A percentile compares a stretch with the other conserved stretches of the same genome.
Conservation (phyloP, 2,888 invertebrate genomes). For the Isoperla grammatica region DNA sequence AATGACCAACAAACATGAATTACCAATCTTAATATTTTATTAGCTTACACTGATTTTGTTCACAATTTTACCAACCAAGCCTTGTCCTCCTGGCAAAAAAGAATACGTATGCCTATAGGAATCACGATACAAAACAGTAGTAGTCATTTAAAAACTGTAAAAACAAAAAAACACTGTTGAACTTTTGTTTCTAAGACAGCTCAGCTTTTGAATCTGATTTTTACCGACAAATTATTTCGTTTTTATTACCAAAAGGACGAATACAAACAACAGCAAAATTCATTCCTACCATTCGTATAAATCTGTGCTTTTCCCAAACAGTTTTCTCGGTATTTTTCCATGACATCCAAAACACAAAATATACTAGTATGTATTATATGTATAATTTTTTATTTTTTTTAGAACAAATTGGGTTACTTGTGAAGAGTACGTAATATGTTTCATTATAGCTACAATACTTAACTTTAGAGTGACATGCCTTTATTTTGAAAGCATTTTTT, state of each 20-base stretch:
- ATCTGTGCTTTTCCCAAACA: neutral
- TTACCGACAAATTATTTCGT: too few species aligned
- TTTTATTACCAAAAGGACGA: neutral
- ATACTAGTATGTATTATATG: neutral
- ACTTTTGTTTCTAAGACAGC: neutral
- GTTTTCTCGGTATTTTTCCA: neutral
- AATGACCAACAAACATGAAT: neutral
- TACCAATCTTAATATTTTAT: constrained; percentile 5
- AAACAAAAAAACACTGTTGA: neutral
- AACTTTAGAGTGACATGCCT: neutral
- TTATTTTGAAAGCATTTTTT: neutral
- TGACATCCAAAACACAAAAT: neutral
- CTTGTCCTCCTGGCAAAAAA: neutral
- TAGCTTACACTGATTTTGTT: neutral
- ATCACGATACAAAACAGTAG: neutral
- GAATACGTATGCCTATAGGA: too few species aligned
- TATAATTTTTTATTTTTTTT: neutral
- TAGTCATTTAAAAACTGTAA: neutral
- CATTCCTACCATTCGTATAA: neutral
- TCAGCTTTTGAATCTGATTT: neutral
- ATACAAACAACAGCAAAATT: neutral
- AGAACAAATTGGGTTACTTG: too few species aligned
- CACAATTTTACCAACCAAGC: neutral
- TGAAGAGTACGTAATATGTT: neutral
- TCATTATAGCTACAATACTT: neutral